Evolutionary conservation across 2,888 invertebrate genomes (phyloP).

Genomic region (Drosophila mimica): DNA sequence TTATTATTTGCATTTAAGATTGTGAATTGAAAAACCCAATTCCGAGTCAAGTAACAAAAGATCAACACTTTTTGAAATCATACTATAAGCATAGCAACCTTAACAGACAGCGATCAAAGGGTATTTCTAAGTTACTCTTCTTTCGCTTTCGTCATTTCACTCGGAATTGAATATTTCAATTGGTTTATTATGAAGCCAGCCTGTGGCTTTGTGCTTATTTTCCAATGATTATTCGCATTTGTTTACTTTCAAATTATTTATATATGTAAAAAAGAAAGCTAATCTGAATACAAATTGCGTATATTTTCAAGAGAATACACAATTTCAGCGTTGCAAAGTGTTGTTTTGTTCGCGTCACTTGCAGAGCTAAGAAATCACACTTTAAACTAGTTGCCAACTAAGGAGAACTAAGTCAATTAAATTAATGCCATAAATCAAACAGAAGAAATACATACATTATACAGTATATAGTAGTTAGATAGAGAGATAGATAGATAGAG

Average conservation of each 20-base stretch:
- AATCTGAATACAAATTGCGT: slow-evolving; percentile 33
- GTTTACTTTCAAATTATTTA: slow-evolving; percentile 1
- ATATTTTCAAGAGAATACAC: slow-evolving; percentile 40
- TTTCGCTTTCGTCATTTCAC: background rate
- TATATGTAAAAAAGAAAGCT: slow-evolving; percentile 21
- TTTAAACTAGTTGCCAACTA: slow-evolving; percentile 39
- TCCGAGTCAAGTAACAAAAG: background rate
- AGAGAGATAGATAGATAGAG: slow-evolving; percentile 19
- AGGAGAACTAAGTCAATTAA: slow-evolving; percentile 33
- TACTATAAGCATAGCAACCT: background rate
- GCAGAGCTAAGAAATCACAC: slow-evolving; percentile 41
- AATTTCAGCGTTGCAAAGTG: slow-evolving; percentile 37
- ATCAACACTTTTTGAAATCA: background rate
- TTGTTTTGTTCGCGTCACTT: slow-evolving; percentile 61
- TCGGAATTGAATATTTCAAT: background rate
- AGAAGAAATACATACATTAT: slow-evolving; percentile 43
- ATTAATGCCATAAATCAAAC: slow-evolving; percentile 35
- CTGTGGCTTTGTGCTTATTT: slow-evolving; percentile 3
- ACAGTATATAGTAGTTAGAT: slow-evolving; percentile 26
- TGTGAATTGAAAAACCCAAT: background rate
- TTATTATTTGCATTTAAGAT: background rate
- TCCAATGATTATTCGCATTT: slow-evolving; percentile 1
- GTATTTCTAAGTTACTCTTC: background rate
- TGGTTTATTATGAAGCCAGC: background rate
- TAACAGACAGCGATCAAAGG: background rate